These are phyloP conservation scores for Microcebus murinus DNA, from an alignment of 2,113 vertebrate genomes.

Conservation along the genomic window DNA sequence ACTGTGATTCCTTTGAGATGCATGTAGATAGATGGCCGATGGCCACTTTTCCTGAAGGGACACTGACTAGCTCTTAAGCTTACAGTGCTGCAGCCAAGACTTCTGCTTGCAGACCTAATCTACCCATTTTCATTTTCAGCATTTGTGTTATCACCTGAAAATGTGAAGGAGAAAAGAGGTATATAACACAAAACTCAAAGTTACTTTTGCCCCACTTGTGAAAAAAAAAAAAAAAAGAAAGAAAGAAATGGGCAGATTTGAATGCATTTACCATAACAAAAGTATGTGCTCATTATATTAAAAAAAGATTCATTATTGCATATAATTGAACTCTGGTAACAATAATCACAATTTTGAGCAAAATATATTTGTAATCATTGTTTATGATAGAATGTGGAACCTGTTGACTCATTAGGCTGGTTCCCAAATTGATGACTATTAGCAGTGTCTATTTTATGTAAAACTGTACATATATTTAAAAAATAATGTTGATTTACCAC, in stretches of 20 bases:
- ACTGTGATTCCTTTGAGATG: neutral
- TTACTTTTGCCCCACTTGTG: neutral
- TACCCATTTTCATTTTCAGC: fast-evolving
- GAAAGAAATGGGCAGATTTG: neutral
- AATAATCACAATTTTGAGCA: neutral
- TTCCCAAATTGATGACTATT: slow-evolving; percentile 1
- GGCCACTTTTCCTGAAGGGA: neutral
- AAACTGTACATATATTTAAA: neutral
- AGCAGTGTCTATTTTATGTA: neutral
- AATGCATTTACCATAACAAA: neutral
- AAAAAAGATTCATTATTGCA: neutral
- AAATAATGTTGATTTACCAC: neutral
- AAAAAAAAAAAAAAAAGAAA: slow-evolving; percentile 10
- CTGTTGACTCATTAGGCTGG: neutral
- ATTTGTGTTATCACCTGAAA: neutral
- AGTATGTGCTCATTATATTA: neutral
- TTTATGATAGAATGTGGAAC: slow-evolving; percentile 11
- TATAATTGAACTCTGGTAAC: slow-evolving; percentile 1
- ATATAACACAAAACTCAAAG: neutral
- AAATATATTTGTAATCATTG: neutral
- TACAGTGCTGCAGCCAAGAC: fast-evolving
- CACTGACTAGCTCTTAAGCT: neutral
- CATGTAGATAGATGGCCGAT: neutral
- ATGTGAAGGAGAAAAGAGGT: neutral
- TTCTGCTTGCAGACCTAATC: fast-evolving